These are phyloP conservation scores for Aptenodytes forsteri DNA, from an alignment of 2,113 vertebrate genomes.

Conservation along the genomic window DNA sequence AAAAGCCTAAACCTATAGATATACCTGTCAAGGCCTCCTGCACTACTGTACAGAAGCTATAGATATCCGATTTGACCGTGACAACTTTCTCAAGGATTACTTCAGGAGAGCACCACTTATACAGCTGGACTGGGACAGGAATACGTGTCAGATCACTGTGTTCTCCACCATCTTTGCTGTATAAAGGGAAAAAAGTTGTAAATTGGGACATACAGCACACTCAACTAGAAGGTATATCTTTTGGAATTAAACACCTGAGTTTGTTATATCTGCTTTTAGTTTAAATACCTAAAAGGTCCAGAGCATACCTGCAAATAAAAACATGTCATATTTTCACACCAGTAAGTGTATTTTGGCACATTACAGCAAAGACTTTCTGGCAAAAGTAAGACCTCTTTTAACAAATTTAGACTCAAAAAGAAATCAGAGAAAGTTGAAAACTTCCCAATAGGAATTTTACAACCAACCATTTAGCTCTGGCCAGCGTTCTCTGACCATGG, in stretches of 20 bases:
- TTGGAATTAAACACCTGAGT: neutral
- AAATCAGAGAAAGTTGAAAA: neutral
- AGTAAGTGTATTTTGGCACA: neutral
- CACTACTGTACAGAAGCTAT: constrained; percentile 76
- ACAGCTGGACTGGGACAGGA: constrained; percentile 74
- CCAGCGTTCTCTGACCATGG: accelerated
- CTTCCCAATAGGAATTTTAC: neutral
- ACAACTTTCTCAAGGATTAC: constrained; percentile 67
- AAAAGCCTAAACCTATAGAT: neutral
- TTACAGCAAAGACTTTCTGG: neutral
- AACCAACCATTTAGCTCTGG: neutral
- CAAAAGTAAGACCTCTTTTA: neutral
- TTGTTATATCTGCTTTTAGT: neutral
- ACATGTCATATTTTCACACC: neutral
- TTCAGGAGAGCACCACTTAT: constrained; percentile 79
- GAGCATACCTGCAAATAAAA: neutral
- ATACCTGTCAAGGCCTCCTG: constrained; percentile 81
- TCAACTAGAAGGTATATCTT: neutral
- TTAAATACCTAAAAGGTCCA: neutral
- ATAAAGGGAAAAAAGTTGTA: neutral
- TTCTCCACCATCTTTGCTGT: constrained; percentile 64
- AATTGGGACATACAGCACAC: neutral
- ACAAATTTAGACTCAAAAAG: neutral
- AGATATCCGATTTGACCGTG: constrained; percentile 71
- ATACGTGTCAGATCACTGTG: constrained; percentile 69